Conservation (phyloP, 2,888 invertebrate species). For the Drosophila kokeensis region DNA sequence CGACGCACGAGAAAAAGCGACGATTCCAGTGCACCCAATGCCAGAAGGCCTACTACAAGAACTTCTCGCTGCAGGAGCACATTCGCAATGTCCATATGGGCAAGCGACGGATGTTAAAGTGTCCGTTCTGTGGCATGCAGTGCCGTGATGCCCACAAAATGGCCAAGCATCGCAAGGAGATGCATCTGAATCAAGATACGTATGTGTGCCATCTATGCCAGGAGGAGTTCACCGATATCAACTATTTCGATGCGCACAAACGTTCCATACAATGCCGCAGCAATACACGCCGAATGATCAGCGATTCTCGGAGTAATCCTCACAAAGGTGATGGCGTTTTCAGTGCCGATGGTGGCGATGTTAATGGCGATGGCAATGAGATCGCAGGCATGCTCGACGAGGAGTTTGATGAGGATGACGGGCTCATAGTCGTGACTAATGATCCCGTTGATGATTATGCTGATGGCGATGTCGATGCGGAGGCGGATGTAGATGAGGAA, state of each 20-base stretch:
- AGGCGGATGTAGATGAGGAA: slow-evolving; percentile 1
- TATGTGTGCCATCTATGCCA: slow-evolving; percentile 78
- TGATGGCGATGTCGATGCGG: neutral
- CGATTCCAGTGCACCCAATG: slow-evolving; percentile 76
- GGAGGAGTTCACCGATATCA: slow-evolving; percentile 82
- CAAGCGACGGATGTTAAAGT: slow-evolving; percentile 78
- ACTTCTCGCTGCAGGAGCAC: slow-evolving; percentile 81
- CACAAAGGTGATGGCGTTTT: neutral
- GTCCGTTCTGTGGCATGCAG: slow-evolving; percentile 82
- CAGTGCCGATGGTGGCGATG: slow-evolving; percentile 3
- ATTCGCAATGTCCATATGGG: slow-evolving; percentile 82
- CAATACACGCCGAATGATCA: slow-evolving; percentile 68
- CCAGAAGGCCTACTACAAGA: slow-evolving; percentile 81
- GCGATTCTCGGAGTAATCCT: slow-evolving; percentile 6
- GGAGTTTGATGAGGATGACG: slow-evolving; percentile 67
- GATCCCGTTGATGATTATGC: slow-evolving; percentile 14
- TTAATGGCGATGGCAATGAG: slow-evolving; percentile 18
- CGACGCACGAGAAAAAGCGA: slow-evolving; percentile 81
- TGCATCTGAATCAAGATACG: slow-evolving; percentile 78
- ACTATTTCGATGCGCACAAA: slow-evolving; percentile 82
- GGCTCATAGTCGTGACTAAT: slow-evolving; percentile 47
- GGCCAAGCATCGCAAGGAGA: slow-evolving; percentile 81
- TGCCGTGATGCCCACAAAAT: slow-evolving; percentile 83
- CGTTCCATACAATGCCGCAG: slow-evolving; percentile 82
- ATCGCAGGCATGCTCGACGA: slow-evolving; percentile 52